phyloP scores from a whole-genome alignment of 2,113 vertebrate species.

The Ondatra zibethicus region DNA sequence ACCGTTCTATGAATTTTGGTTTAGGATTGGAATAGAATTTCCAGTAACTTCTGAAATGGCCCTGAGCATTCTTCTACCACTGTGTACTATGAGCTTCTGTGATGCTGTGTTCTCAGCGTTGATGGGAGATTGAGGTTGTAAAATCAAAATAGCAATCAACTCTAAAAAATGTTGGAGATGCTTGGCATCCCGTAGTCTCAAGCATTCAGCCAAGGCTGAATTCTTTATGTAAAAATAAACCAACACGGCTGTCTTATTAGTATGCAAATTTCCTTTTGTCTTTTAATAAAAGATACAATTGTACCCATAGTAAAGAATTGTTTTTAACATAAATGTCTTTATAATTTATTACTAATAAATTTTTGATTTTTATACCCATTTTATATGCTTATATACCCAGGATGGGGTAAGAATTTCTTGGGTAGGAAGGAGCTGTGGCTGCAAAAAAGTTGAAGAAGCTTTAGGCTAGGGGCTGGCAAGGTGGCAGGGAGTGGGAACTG shows the following conservation, averaged over 20 bases:
- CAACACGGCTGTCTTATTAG: neutral
- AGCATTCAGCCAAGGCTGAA: neutral
- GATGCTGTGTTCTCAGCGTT: neutral
- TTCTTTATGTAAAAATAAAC: neutral
- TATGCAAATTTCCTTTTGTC: neutral
- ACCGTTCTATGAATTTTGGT: neutral
- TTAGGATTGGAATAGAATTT: neutral
- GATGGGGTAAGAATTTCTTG: neutral
- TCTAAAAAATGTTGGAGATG: neutral
- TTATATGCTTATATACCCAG: neutral
- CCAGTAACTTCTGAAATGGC: neutral
- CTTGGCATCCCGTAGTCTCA: neutral
- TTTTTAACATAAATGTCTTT: neutral
- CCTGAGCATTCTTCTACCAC: neutral
- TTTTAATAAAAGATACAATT: conserved; percentile 13
- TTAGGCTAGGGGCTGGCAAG: neutral
- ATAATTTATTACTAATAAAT: neutral
- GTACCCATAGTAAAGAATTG: neutral
- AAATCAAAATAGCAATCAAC: conserved; percentile 33
- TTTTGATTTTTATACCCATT: neutral
- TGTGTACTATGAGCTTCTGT: neutral
- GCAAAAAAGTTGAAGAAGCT: neutral
- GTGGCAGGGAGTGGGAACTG: too few species aligned
- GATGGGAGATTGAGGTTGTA: neutral
- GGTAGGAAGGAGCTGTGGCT: neutral